A percentile compares a stretch with the other conserved stretches of the same genome.
Evolutionary conservation across 2,797 vertebrate genomes (phyloP).

Genomic region (Premnoplex brunnescens): DNA sequence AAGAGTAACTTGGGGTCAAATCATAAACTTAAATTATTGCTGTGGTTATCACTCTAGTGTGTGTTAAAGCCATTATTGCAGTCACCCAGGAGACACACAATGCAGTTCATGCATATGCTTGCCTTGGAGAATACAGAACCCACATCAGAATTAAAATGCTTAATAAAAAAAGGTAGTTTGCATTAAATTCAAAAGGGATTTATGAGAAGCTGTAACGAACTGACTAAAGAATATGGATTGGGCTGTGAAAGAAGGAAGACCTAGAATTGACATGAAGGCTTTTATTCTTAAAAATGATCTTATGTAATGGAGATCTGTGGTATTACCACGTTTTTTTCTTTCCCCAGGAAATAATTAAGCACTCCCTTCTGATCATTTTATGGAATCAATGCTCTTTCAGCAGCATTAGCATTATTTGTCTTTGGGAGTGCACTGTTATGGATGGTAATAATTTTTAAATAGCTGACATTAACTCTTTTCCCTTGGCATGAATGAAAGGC

Average conservation of each 20-base stretch:
- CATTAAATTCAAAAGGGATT: constrained; percentile 37
- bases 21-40: neutral
- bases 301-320: neutral
- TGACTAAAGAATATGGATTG: neutral
- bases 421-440: neutral
- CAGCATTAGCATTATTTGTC: constrained; percentile 15
- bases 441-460: neutral
- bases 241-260: neutral
- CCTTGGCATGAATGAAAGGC: neutral
- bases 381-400: neutral
- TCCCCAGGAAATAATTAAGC: constrained; percentile 40
- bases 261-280: neutral
- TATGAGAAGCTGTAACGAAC: neutral
- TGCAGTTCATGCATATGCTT: neutral
- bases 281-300: neutral
- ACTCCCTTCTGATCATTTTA: constrained; percentile 20
- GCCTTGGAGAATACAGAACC: neutral
- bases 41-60: neutral
- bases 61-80: constrained; percentile 9
- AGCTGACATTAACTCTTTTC: neutral
- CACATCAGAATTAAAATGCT: neutral
- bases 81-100: neutral
- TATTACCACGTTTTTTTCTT: neutral
- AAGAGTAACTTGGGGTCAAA: neutral
- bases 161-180: neutral